Conservation (phyloP, 2,888 invertebrate species). For the Tetranychus truncatus region DNA sequence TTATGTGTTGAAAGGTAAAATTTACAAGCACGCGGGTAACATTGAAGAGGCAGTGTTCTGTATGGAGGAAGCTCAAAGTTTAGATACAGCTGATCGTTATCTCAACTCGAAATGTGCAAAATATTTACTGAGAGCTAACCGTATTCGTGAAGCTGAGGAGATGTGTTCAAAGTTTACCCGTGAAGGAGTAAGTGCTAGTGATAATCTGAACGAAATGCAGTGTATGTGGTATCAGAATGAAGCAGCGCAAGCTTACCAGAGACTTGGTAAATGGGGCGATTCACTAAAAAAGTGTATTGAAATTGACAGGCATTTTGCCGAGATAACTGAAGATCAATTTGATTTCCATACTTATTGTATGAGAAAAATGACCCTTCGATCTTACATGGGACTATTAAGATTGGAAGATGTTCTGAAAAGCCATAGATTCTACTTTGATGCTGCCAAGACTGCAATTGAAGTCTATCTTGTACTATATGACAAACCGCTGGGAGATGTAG, state of each 20-base stretch:
- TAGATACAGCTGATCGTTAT: slow-evolving; percentile 96
- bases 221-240: slow-evolving; percentile 99
- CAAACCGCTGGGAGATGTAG: slow-evolving; percentile 55
- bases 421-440: slow-evolving; percentile 90
- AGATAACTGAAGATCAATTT: slow-evolving; percentile 98
- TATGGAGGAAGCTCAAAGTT: slow-evolving; percentile 88
- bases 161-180: slow-evolving; percentile 96
- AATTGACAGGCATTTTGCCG: slow-evolving; percentile 94
- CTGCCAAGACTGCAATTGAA: slow-evolving; percentile 45
- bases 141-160: slow-evolving; percentile 79
- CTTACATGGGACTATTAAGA: slow-evolving; percentile 82
- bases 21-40: slow-evolving; percentile 93
- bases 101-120: slow-evolving; percentile 98
- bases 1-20: slow-evolving; percentile 86
- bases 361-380: slow-evolving; percentile 94
- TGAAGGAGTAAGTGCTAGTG: slow-evolving; percentile 76
- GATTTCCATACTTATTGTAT: slow-evolving; percentile 99
- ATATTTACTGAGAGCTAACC: slow-evolving; percentile 83
- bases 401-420: slow-evolving; percentile 80
- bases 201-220: slow-evolving; percentile 98
- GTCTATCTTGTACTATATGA: slow-evolving; percentile 47
- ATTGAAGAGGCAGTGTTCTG: slow-evolving; percentile 68
- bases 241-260: slow-evolving; percentile 72
- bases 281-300: slow-evolving; percentile 93
- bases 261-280: slow-evolving; percentile 77